Evolutionary conservation across 2,888 invertebrate species (phyloP).

Genomic region (Zygaena filipendulae): DNA sequence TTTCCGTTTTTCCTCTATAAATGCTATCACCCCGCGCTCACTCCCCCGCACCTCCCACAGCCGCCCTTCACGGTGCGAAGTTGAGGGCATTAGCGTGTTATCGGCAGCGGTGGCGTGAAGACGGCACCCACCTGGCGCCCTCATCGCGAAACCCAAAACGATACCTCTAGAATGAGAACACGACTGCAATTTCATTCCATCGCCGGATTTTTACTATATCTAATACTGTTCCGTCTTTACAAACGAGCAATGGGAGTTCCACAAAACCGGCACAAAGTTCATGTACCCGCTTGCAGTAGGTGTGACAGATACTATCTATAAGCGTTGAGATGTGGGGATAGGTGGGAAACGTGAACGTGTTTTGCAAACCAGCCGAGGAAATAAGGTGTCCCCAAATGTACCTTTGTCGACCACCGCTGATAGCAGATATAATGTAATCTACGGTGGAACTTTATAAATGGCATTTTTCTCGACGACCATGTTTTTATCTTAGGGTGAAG

Average conservation of each 20-base stretch:
- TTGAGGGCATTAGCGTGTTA: conserved; percentile 70
- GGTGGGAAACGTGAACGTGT: conserved; percentile 66
- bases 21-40: conserved; percentile 28
- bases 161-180: too few species aligned
- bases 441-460: conserved; percentile 42
- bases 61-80: conserved; percentile 63
- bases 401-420: conserved; percentile 57
- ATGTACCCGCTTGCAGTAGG: too few species aligned
- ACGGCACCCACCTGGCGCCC: conserved; percentile 61
- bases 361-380: conserved; percentile 63
- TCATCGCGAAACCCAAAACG: conserved; percentile 28
- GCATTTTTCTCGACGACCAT: conserved; percentile 35
- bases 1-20: conserved; percentile 59
- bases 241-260: too few species aligned
- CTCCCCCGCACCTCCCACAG: conserved; percentile 20
- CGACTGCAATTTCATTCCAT: too few species aligned
- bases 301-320: conserved; percentile 64
- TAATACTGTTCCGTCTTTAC: too few species aligned
- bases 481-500: too few species aligned
- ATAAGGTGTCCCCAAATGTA: conserved; percentile 64
- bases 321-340: conserved; percentile 67
- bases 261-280: too few species aligned
- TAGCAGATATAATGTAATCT: conserved; percentile 56
- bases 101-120: conserved; percentile 61
- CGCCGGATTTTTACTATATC: too few species aligned